A percentile compares a stretch with the other conserved stretches of the same genome.
These are phyloP conservation scores for Calosoma granatense DNA, from an alignment of 1,140 invertebrate genomes.

Conservation along the genomic window DNA sequence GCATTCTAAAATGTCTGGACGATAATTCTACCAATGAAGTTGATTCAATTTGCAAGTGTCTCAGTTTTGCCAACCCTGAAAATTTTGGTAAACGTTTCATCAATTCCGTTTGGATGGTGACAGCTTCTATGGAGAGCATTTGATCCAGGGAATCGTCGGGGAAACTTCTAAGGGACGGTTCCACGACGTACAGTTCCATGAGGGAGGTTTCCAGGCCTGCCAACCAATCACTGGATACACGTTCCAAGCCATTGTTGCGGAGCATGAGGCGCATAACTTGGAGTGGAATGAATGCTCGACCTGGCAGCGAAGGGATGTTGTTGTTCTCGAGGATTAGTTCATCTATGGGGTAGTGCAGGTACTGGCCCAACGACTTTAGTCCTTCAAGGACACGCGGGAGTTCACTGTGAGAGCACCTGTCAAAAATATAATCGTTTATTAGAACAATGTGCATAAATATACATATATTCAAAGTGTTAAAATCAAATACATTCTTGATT, in stretches of 20 bases:
- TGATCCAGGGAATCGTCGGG: slow-evolving; percentile 67
- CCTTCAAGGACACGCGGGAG: slow-evolving; percentile 62
- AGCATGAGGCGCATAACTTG: slow-evolving; percentile 70
- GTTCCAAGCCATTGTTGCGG: slow-evolving; percentile 69
- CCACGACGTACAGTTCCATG: slow-evolving; percentile 73
- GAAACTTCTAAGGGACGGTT: slow-evolving; percentile 64
- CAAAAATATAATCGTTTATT: slow-evolving; percentile 18
- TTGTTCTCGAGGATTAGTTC: slow-evolving; percentile 81
- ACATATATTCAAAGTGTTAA: no score
- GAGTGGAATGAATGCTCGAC: slow-evolving; percentile 61
- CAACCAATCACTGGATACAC: slow-evolving; percentile 70
- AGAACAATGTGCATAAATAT: background rate
- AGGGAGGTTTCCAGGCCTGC: slow-evolving; percentile 63
- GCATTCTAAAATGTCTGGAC: slow-evolving; percentile 57
- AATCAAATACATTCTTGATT: background rate
- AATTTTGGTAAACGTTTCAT: slow-evolving; percentile 62
- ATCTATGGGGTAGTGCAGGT: slow-evolving; percentile 60
- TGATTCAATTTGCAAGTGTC: slow-evolving; percentile 59
- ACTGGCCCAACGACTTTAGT: slow-evolving; percentile 56
- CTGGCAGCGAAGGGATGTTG: slow-evolving; percentile 67
- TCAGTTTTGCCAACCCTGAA: slow-evolving; percentile 49
- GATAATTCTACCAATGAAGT: slow-evolving; percentile 55
- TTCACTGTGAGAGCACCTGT: slow-evolving; percentile 79
- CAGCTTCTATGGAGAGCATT: slow-evolving; percentile 64
- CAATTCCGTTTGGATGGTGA: slow-evolving; percentile 65